Percentiles rank a stretch among this genome's conserved stretches.
Evolutionary conservation across 2,797 vertebrate species (phyloP).

Genomic region (Harpagifer antarcticus): DNA sequence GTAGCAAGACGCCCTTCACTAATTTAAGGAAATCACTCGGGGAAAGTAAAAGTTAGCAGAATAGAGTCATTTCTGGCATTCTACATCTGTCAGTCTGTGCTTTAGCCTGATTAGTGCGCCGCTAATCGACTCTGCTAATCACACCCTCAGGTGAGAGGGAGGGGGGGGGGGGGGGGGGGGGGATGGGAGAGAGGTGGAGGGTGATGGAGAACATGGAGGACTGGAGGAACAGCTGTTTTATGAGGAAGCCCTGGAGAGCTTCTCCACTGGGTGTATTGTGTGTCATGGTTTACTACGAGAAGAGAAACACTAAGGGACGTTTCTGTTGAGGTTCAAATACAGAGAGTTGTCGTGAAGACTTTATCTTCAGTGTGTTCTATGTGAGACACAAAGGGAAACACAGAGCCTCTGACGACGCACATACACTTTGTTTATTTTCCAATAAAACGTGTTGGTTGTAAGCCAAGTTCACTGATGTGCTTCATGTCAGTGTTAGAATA

Average conservation of each 20-base stretch:
- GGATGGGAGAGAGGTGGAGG: slow-evolving; percentile 39
- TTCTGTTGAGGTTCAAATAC: slow-evolving; percentile 22
- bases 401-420: slow-evolving; percentile 41
- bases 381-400: slow-evolving; percentile 17
- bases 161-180: slow-evolving; percentile 31
- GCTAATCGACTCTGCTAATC: slow-evolving; percentile 83
- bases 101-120: slow-evolving; percentile 76
- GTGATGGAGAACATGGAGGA: slow-evolving; percentile 56
- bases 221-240: slow-evolving; percentile 79
- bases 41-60: slow-evolving; percentile 63
- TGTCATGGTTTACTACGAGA: slow-evolving; percentile 48
- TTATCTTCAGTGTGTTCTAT: slow-evolving; percentile 47
- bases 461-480: no score
- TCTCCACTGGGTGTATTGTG: slow-evolving; percentile 43
- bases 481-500: no score
- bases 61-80: slow-evolving; percentile 71
- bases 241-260: slow-evolving; percentile 68
- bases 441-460: no score
- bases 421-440: no score
- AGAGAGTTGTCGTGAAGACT: slow-evolving; percentile 23
- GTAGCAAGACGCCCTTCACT: slow-evolving; percentile 62
- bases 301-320: slow-evolving; percentile 32
- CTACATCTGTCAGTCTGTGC: slow-evolving; percentile 76
- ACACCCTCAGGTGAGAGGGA: slow-evolving; percentile 77
- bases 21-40: slow-evolving; percentile 73